These are phyloP conservation scores for Sebastes hubbsi DNA, from an alignment of 2,797 vertebrate species.

Conservation along the genomic window DNA sequence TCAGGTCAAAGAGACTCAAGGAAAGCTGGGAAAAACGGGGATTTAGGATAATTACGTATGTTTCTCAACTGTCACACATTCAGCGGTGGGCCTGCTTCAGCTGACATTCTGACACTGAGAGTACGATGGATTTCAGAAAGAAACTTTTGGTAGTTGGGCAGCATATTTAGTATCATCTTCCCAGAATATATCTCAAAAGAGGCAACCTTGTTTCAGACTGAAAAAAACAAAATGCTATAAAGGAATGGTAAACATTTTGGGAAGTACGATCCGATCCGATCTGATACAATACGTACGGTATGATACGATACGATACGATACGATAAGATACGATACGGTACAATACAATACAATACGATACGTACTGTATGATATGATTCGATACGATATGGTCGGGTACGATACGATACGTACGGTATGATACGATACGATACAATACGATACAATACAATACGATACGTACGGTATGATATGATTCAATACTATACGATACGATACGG, in stretches of 20 bases:
- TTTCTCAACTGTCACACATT: slow-evolving; percentile 37
- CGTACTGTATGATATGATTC: too few relatives aligned
- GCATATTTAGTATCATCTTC: slow-evolving; percentile 4
- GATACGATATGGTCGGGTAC: too few relatives aligned
- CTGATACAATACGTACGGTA: too few relatives aligned
- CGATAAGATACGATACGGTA: too few relatives aligned
- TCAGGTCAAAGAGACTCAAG: slow-evolving; percentile 39
- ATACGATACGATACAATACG: too few relatives aligned
- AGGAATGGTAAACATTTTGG: neutral
- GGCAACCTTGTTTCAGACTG: neutral
- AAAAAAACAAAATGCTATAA: neutral
- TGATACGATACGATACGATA: too few relatives aligned
- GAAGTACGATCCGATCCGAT: neutral
- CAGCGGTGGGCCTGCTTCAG: slow-evolving; percentile 1
- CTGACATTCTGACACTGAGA: slow-evolving; percentile 27
- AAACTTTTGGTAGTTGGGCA: neutral
- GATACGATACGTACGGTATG: too few relatives aligned
- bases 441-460: too few relatives aligned
- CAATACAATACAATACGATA: too few relatives aligned
- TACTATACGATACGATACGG: too few relatives aligned
- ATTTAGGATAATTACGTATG: slow-evolving; percentile 12
- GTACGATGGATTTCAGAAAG: slow-evolving; percentile 13
- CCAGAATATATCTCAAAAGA: neutral
- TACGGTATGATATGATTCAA: too few relatives aligned
- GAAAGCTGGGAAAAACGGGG: slow-evolving; percentile 15